Conservation (phyloP, 30 jellyfish, hydroid and myxozoan genomes). For the Aurelia coerulea region DNA sequence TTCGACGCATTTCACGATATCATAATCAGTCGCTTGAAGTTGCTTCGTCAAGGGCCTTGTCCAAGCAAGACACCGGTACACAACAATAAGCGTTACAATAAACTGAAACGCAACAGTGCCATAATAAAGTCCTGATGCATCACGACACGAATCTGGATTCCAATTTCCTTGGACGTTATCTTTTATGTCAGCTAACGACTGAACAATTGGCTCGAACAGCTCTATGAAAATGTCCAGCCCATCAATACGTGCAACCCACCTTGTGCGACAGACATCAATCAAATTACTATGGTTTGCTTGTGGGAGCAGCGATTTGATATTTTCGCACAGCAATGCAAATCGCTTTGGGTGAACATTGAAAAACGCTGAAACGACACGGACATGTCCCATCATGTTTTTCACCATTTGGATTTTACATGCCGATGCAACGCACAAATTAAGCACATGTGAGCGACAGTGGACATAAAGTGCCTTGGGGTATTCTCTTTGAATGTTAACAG, state of each 20-base stretch:
- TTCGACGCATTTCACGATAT: constrained; percentile 22
- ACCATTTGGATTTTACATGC: neutral
- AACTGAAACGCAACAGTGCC: constrained; percentile 20
- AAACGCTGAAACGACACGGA: constrained; percentile 10
- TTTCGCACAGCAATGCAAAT: neutral
- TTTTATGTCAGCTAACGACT: constrained; percentile 25
- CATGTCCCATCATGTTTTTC: constrained; percentile 31
- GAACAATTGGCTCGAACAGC: constrained; percentile 25
- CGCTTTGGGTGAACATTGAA: constrained; percentile 45
- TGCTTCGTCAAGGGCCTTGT: constrained; percentile 58
- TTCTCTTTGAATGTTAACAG: neutral
- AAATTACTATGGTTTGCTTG: neutral
- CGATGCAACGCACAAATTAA: constrained; percentile 38
- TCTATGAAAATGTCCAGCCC: too few species aligned
- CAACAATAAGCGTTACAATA: constrained; percentile 47
- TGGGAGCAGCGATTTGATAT: constrained; percentile 6
- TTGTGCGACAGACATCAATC: constrained; percentile 57
- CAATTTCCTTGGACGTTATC: constrained; percentile 37
- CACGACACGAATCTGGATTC: constrained; percentile 21
- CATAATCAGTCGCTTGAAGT: constrained; percentile 42
- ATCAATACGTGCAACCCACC: too few species aligned
- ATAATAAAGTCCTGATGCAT: constrained; percentile 36
- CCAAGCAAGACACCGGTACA: constrained; percentile 18
- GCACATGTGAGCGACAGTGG: constrained; percentile 49
- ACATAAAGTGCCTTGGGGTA: constrained; percentile 53